Conservation (phyloP, 2,888 invertebrate species). For the Lysandra bellargus region DNA sequence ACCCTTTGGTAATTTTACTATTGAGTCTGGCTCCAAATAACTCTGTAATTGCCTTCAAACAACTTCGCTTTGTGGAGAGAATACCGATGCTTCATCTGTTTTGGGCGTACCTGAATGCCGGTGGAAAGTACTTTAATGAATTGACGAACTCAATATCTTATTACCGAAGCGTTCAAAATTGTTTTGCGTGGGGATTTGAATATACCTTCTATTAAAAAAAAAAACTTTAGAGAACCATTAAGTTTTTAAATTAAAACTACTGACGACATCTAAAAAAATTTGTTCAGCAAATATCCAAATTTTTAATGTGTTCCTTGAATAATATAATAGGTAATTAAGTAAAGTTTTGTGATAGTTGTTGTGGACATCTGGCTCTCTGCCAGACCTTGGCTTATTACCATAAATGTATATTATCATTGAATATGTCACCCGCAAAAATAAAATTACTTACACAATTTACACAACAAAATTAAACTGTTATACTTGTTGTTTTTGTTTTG, state of each 20-base stretch:
- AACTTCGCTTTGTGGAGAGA: conserved; percentile 66
- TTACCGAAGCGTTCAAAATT: conserved; percentile 24
- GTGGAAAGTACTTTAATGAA: conserved; percentile 39
- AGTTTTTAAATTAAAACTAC: not conserved
- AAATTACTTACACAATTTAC: not conserved
- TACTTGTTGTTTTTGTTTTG: no score
- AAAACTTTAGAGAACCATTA: not conserved
- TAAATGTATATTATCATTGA: conserved; percentile 19
- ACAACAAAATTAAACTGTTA: not conserved
- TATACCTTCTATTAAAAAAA: not conserved
- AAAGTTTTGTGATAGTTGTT: conserved; percentile 1
- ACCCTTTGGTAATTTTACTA: conserved; percentile 79
- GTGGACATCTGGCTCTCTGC: not conserved
- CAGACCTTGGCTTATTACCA: conserved; percentile 27
- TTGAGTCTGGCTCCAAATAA: conserved; percentile 78
- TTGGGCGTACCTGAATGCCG: conserved; percentile 45
- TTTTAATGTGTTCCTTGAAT: no score
- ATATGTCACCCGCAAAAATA: not conserved
- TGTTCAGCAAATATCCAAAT: not conserved
- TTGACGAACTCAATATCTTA: conserved; percentile 32
- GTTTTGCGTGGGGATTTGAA: not conserved
- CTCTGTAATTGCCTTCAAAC: conserved; percentile 78
- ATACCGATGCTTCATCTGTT: conserved; percentile 54
- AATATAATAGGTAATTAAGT: conserved; percentile 1
- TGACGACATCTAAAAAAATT: no score